These are phyloP conservation scores for Steinernema feltiae DNA, from an alignment of 1,140 invertebrate genomes.

Conservation along the genomic window DNA sequence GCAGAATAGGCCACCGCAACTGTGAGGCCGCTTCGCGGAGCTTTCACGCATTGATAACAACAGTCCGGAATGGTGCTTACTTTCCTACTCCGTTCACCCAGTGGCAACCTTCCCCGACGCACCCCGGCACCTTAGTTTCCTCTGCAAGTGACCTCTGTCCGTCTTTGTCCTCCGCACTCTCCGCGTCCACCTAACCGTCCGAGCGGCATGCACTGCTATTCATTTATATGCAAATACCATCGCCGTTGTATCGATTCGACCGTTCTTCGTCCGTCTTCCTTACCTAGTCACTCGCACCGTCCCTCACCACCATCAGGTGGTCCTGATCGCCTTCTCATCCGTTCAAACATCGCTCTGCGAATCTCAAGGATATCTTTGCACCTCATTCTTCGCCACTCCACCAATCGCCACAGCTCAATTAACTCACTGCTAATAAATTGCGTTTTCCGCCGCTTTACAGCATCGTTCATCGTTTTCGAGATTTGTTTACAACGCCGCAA, in stretches of 20 bases:
- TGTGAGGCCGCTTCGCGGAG: too few relatives aligned
- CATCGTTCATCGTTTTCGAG: background rate
- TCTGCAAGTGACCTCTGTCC: background rate
- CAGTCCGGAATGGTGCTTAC: too few relatives aligned
- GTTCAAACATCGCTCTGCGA: background rate
- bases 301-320: background rate
- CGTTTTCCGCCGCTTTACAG: constrained; percentile 4
- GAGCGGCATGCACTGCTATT: background rate
- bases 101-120: too few relatives aligned
- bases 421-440: background rate
- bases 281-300: background rate
- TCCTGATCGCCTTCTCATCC: background rate
- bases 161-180: background rate
- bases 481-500: constrained; percentile 14
- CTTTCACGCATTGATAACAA: too few relatives aligned
- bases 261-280: background rate
- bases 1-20: too few relatives aligned
- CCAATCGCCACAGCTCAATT: constrained; percentile 1
- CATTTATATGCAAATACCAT: background rate
- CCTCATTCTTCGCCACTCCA: background rate
- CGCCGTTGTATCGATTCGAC: background rate
- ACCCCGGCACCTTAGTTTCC: background rate
- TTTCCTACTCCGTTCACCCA: too few relatives aligned
- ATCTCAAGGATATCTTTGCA: background rate
- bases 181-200: background rate